A percentile compares a stretch with the other conserved stretches of the same genome.
These are phyloP conservation scores for Euthynnus affinis DNA, from an alignment of 2,797 vertebrate species.

Conservation along the genomic window DNA sequence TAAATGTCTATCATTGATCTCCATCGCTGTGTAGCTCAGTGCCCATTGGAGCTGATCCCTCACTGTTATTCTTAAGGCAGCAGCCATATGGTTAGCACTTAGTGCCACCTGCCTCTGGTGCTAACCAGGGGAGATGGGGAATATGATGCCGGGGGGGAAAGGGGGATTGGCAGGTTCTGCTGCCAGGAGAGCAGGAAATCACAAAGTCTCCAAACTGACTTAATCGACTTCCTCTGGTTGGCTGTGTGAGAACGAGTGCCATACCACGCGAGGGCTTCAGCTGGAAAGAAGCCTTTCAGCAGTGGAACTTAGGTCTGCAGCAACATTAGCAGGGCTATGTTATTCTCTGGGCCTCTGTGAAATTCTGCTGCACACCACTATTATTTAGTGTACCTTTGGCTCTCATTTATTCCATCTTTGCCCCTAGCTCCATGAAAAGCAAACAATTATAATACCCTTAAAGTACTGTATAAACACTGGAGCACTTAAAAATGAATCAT, in stretches of 20 bases:
- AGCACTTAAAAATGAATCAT: constrained; percentile 74
- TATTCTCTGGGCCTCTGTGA: constrained; percentile 48
- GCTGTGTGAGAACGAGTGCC: constrained; percentile 48
- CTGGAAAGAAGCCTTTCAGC: constrained; percentile 50
- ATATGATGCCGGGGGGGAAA: constrained; percentile 41
- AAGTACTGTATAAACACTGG: constrained; percentile 66
- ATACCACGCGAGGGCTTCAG: constrained; percentile 44
- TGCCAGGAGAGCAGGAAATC: constrained; percentile 68
- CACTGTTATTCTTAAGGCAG: constrained; percentile 72
- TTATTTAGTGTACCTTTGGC: constrained; percentile 68
- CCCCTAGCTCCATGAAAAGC: constrained; percentile 55
- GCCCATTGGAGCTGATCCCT: constrained; percentile 76
- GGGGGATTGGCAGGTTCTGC: constrained; percentile 58
- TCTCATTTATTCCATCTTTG: constrained; percentile 65
- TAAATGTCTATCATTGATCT: constrained; percentile 82
- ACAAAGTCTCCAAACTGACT: constrained; percentile 70
- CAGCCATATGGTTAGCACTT: constrained; percentile 83
- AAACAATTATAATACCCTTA: constrained; percentile 72
- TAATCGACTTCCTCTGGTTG: constrained; percentile 73
- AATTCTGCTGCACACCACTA: constrained; percentile 35
- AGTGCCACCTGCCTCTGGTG: constrained; percentile 81
- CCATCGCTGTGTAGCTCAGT: constrained; percentile 67
- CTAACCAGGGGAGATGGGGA: constrained; percentile 63
- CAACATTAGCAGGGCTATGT: constrained; percentile 49
- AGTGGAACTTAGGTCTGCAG: constrained; percentile 38